Conservation (phyloP, 2,113 vertebrate species). For the Gymnogyps californianus region DNA sequence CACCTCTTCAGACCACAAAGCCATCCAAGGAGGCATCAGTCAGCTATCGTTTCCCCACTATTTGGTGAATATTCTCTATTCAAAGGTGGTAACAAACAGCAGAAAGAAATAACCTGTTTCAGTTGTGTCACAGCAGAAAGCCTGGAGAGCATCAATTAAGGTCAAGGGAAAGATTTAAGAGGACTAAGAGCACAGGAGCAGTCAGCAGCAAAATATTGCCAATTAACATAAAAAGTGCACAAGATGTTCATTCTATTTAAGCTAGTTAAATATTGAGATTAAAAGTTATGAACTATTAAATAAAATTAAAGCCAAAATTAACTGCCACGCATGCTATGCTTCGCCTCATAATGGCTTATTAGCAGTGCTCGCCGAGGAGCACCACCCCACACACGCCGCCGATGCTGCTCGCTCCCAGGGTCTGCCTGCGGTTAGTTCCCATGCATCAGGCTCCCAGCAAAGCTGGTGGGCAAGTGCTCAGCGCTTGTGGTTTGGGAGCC, state of each 20-base stretch:
- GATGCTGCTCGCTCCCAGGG: rapidly evolving
- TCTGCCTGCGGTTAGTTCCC: rapidly evolving
- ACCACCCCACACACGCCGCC: background rate
- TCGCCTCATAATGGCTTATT: background rate
- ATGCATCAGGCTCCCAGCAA: rapidly evolving
- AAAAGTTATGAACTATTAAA: constrained; percentile 48
- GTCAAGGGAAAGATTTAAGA: background rate
- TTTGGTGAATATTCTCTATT: background rate
- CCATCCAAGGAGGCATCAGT: background rate
- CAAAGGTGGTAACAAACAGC: background rate
- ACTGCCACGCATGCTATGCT: background rate
- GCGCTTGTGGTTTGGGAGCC: background rate
- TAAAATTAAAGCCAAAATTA: constrained; percentile 38
- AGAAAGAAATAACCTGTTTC: background rate
- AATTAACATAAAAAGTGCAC: constrained; percentile 2
- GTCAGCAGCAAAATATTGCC: constrained; percentile 43
- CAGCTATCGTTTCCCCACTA: background rate
- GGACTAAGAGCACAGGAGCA: background rate
- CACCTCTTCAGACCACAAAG: background rate
- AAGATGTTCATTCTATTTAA: constrained; percentile 26
- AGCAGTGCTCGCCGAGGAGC: background rate
- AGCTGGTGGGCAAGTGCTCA: background rate
- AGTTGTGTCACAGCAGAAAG: background rate
- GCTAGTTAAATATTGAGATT: constrained; percentile 28
- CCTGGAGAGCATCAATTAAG: background rate